Evolutionary conservation across 1,140 invertebrate species (phyloP).

Genomic region (Pectinophora gossypiella): DNA sequence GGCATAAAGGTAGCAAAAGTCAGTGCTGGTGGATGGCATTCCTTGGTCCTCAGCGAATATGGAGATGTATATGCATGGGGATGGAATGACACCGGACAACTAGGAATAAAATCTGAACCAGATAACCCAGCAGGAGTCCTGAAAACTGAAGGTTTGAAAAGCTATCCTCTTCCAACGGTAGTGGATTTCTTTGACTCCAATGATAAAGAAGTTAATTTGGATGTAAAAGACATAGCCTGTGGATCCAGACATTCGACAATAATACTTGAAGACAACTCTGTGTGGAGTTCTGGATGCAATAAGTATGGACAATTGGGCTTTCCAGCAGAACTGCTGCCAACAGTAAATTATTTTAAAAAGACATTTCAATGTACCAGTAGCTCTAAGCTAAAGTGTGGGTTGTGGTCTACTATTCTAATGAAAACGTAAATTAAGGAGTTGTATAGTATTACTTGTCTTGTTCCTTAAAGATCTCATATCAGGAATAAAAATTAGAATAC

Average conservation of each 20-base stretch:
- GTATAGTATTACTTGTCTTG: too few species aligned
- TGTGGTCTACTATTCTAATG: constrained; percentile 45
- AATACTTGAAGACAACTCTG: constrained; percentile 75
- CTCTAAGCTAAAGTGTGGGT: constrained; percentile 41
- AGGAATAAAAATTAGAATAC: too few species aligned
- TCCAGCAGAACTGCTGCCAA: constrained; percentile 24
- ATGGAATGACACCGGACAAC: constrained; percentile 91
- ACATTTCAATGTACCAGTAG: constrained; percentile 22
- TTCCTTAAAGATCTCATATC: too few species aligned
- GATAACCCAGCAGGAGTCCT: constrained; percentile 27
- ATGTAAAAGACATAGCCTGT: constrained; percentile 78
- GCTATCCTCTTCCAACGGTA: constrained; percentile 71
- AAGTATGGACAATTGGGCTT: constrained; percentile 84
- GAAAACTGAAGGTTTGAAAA: constrained; percentile 21
- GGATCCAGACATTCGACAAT: constrained; percentile 81
- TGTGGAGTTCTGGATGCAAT: constrained; percentile 85
- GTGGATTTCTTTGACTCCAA: constrained; percentile 75
- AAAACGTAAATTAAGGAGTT: too few species aligned
- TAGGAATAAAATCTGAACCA: constrained; percentile 78
- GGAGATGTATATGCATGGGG: constrained; percentile 93
- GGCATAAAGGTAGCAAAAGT: constrained; percentile 83
- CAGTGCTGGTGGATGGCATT: constrained; percentile 90
- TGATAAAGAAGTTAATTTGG: constrained; percentile 52
- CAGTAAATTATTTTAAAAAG: constrained; percentile 41
- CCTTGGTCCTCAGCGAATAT: constrained; percentile 82